These are phyloP conservation scores for Darevskia mixta DNA, from an alignment of 2,797 vertebrate species.

Conservation along the genomic window DNA sequence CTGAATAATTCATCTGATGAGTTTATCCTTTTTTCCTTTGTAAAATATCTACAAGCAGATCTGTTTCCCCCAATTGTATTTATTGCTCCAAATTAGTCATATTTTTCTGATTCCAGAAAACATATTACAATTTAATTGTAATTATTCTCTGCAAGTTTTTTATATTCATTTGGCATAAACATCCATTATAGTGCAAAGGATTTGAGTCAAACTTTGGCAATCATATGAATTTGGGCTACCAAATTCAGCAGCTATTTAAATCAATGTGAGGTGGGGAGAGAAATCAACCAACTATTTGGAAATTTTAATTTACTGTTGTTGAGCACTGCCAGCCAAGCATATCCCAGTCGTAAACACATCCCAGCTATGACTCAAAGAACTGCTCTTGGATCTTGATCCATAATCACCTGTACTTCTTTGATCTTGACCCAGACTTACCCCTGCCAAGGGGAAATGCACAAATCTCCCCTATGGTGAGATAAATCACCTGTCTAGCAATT, in stretches of 20 bases:
- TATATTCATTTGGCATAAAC: conserved; percentile 5
- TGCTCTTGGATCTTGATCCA: background rate
- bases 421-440: no score
- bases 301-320: background rate
- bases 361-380: background rate
- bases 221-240: conserved; percentile 10
- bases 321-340: background rate
- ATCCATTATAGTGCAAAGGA: background rate
- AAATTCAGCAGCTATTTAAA: background rate
- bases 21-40: conserved; percentile 54
- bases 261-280: background rate
- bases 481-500: background rate
- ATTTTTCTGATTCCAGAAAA: conserved; percentile 22
- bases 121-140: conserved; percentile 24
- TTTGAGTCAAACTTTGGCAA: background rate
- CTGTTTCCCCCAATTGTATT: conserved; percentile 50
- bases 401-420: no score
- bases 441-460: background rate
- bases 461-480: background rate
- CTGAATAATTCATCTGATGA: conserved; percentile 69
- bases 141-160: conserved; percentile 1
- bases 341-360: background rate
- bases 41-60: conserved; percentile 57
- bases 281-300: background rate
- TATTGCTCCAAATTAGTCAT: conserved; percentile 58